These are phyloP conservation scores for Tauraco erythrolophus DNA, from an alignment of 2,113 vertebrate genomes.

Conservation along the genomic window DNA sequence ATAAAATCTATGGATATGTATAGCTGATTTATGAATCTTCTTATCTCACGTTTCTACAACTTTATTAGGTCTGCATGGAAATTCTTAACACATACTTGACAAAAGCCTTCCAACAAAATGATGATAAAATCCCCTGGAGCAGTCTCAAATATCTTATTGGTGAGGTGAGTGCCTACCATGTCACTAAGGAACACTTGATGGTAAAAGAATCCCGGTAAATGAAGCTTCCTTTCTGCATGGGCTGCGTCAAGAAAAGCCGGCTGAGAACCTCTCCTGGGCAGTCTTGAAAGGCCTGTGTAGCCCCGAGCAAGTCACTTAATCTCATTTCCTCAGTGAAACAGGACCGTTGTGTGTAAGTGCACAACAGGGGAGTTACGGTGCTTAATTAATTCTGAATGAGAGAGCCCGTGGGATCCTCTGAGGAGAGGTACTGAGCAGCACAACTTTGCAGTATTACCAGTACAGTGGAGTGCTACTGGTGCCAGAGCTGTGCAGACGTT, in stretches of 20 bases:
- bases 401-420: not conserved
- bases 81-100: slow-evolving; percentile 92
- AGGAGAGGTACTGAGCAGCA: not conserved
- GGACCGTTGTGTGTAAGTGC: not conserved
- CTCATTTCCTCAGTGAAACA: not conserved
- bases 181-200: not conserved
- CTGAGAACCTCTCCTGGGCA: not conserved
- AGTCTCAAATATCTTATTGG: slow-evolving; percentile 96
- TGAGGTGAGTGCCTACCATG: slow-evolving; percentile 81
- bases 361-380: not conserved
- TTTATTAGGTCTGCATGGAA: slow-evolving; percentile 93
- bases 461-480: rapidly evolving
- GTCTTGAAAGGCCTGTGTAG: not conserved
- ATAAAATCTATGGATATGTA: not conserved
- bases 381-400: slow-evolving; percentile 1
- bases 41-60: not conserved
- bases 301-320: not conserved
- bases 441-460: not conserved
- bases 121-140: slow-evolving; percentile 89
- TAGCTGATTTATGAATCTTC: not conserved
- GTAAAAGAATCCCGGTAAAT: not conserved
- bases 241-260: not conserved
- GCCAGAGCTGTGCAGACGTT: not conserved
- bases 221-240: not conserved
- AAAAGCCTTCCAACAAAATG: slow-evolving; percentile 86